Evolutionary conservation across 2,888 invertebrate genomes (phyloP).

Genomic region (Thymelicus lineola): DNA sequence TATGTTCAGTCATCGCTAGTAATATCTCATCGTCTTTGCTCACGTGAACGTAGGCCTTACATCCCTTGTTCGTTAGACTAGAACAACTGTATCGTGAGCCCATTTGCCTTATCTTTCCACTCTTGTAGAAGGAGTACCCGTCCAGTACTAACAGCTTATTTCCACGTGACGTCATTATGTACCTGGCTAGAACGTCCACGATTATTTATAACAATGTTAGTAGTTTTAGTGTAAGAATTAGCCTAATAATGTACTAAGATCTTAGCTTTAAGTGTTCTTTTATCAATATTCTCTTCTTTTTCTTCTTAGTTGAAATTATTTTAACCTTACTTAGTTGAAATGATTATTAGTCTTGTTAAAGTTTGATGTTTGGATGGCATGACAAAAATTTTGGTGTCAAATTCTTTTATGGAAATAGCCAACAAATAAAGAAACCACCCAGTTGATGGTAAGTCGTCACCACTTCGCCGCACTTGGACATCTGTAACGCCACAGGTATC

Average conservation of each 20-base stretch:
- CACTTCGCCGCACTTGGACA: too few species aligned
- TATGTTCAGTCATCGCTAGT: slow-evolving; percentile 41
- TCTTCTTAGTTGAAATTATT: too few species aligned
- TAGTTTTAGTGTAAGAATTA: not conserved
- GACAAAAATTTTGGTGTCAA: too few species aligned
- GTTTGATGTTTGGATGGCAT: too few species aligned
- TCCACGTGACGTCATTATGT: slow-evolving; percentile 46
- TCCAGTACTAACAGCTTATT: slow-evolving; percentile 46
- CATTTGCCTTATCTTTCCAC: slow-evolving; percentile 39
- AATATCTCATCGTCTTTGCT: slow-evolving; percentile 46
- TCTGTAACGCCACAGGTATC: too few species aligned
- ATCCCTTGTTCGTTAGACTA: slow-evolving; percentile 44
- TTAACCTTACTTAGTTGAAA: too few species aligned
- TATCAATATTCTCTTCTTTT: too few species aligned
- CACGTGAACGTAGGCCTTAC: slow-evolving; percentile 55
- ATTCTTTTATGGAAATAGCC: too few species aligned
- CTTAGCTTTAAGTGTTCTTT: too few species aligned
- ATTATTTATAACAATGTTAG: not conserved
- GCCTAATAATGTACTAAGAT: not conserved
- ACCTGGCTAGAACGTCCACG: slow-evolving; percentile 45
- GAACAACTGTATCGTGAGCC: slow-evolving; percentile 27
- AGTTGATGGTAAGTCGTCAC: too few species aligned
- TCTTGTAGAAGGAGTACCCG: slow-evolving; percentile 51
- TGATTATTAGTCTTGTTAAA: too few species aligned
- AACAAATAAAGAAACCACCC: too few species aligned